These are phyloP conservation scores for Bubo blakistoni DNA, from an alignment of 2,113 vertebrate genomes.

Conservation along the genomic window DNA sequence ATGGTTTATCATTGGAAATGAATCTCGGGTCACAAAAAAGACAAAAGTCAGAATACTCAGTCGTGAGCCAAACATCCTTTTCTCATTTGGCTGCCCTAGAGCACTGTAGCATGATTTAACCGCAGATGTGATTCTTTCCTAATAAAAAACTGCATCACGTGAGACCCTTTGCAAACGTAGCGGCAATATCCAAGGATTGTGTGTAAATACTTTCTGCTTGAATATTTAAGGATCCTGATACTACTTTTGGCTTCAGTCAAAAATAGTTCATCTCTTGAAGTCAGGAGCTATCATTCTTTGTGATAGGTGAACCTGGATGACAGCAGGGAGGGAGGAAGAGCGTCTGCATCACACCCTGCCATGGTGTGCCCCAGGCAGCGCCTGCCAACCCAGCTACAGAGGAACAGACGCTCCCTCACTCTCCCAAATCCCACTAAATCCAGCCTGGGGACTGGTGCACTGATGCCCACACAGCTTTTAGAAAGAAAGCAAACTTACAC, in stretches of 20 bases:
- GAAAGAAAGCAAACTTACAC: neutral
- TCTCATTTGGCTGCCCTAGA: neutral
- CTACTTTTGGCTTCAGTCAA: neutral
- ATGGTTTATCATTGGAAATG: neutral
- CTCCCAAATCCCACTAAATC: neutral
- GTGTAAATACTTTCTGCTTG: neutral
- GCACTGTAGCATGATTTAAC: neutral
- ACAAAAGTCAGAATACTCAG: neutral
- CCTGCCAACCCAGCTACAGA: rapidly evolving
- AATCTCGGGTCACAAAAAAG: neutral
- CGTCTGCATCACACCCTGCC: neutral
- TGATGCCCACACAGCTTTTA: neutral
- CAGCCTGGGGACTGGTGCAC: neutral
- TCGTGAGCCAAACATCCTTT: neutral
- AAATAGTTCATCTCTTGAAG: neutral
- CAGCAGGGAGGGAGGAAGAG: neutral
- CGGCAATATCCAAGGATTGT: neutral
- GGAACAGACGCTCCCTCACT: rapidly evolving
- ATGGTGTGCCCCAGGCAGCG: neutral
- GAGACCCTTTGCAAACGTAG: neutral
- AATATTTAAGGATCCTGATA: neutral
- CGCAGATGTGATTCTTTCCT: neutral
- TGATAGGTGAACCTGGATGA: neutral
- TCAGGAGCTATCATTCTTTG: neutral
- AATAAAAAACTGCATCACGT: neutral